These are phyloP conservation scores for Hypolimnas misippus DNA, from an alignment of 2,888 invertebrate genomes.

Conservation along the genomic window DNA sequence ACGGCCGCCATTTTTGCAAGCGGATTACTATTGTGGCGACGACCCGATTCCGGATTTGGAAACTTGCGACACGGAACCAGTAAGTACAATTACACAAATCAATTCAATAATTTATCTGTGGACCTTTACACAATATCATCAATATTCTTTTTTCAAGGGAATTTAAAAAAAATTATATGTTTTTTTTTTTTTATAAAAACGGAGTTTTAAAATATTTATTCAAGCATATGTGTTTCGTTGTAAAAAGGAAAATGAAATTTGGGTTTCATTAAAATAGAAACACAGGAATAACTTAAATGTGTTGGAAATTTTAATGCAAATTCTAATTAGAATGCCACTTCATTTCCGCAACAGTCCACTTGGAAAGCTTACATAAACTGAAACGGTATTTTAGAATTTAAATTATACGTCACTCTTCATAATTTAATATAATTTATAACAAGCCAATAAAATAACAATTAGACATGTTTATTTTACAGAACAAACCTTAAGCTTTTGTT, in stretches of 20 bases:
- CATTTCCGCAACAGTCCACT: constrained; percentile 42
- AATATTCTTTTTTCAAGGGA: not conserved
- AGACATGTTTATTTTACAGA: not conserved
- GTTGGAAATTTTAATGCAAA: constrained; percentile 42
- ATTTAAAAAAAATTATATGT: not conserved
- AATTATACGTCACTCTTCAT: constrained; percentile 35
- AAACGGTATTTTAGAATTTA: constrained; percentile 40
- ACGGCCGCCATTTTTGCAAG: constrained; percentile 88
- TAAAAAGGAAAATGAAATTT: constrained; percentile 30
- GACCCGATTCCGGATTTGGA: constrained; percentile 88
- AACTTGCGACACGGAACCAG: constrained; percentile 90
- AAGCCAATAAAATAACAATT: not conserved
- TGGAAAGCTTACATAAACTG: constrained; percentile 41
- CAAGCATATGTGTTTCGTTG: not conserved
- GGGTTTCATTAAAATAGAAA: constrained; percentile 27
- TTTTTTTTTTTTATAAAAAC: not conserved
- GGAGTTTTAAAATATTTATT: constrained; percentile 6
- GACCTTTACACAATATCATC: not conserved
- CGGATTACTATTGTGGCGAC: constrained; percentile 88
- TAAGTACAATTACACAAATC: constrained; percentile 72
- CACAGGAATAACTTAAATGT: constrained; percentile 38
- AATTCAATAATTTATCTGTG: not conserved
- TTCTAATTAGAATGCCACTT: constrained; percentile 45
- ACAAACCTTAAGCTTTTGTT: not conserved
- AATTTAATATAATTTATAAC: constrained; percentile 19